phyloP scores from a whole-genome alignment of 2,888 invertebrate species.

The Subacronicta megacephala region DNA sequence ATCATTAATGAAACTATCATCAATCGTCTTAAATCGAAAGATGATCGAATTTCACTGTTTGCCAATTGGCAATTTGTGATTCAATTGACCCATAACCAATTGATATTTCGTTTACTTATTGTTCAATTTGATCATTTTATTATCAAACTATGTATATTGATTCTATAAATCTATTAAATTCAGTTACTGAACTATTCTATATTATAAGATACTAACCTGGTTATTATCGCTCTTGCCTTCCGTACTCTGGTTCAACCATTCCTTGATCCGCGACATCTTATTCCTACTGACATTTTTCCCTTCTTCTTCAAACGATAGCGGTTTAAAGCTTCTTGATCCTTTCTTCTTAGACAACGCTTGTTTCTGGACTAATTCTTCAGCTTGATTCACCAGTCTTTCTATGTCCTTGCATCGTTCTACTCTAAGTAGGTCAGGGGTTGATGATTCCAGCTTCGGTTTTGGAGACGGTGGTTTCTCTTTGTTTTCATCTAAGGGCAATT shows the following conservation, averaged over 20 bases:
- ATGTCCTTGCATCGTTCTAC: slow-evolving; percentile 91
- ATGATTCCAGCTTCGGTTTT: slow-evolving; percentile 78
- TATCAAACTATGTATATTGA: too few relatives aligned
- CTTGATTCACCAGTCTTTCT: slow-evolving; percentile 93
- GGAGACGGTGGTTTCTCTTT: slow-evolving; percentile 73
- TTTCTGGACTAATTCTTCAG: slow-evolving; percentile 93
- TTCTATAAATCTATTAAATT: too few relatives aligned
- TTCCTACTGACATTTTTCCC: slow-evolving; percentile 84
- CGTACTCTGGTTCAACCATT: slow-evolving; percentile 91
- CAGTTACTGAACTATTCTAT: too few relatives aligned
- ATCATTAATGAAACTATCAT: too few relatives aligned
- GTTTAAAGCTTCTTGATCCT: slow-evolving; percentile 84
- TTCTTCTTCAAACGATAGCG: slow-evolving; percentile 87
- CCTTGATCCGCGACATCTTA: slow-evolving; percentile 92
- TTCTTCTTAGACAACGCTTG: slow-evolving; percentile 88
- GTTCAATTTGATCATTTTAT: too few relatives aligned
- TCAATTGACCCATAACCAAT: too few relatives aligned
- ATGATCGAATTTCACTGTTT: too few relatives aligned
- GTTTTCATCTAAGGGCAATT: slow-evolving; percentile 77
- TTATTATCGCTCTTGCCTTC: slow-evolving; percentile 80
- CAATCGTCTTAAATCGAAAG: too few relatives aligned
- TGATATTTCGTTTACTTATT: too few relatives aligned
- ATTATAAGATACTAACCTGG: slow-evolving; percentile 69
- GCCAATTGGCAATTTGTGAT: too few relatives aligned
- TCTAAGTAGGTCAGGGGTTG: slow-evolving; percentile 84